phyloP scores from a whole-genome alignment of 2,113 vertebrate species.

The Spheniscus mendiculus region DNA sequence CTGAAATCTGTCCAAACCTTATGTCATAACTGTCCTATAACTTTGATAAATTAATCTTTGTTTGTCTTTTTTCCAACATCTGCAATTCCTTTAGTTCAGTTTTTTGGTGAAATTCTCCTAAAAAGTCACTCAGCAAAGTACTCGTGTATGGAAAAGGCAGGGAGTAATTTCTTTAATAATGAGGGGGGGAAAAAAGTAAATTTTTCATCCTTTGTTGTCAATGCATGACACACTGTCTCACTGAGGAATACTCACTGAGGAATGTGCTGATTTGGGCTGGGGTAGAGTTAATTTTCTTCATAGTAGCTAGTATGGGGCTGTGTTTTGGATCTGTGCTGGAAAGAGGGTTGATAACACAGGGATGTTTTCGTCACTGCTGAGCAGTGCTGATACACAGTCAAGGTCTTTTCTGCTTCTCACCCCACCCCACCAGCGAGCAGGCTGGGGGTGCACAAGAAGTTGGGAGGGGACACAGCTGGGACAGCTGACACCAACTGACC shows the following conservation, averaged over 20 bases:
- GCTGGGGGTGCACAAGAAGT: no score
- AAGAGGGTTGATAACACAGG: no score
- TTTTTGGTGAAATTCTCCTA: not conserved
- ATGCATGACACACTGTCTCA: not conserved
- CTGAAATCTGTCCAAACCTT: not conserved
- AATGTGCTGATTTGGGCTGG: no score
- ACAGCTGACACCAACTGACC: no score
- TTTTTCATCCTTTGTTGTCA: not conserved
- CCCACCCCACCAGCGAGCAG: no score
- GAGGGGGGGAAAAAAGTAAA: accelerated
- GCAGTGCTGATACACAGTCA: no score
- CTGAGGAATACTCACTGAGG: not conserved
- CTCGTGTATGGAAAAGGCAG: not conserved
- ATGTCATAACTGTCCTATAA: not conserved
- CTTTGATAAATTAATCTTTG: not conserved
- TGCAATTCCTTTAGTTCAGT: not conserved
- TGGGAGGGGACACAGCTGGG: no score
- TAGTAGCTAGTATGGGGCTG: no score
- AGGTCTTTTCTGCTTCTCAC: no score
- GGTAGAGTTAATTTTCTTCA: no score
- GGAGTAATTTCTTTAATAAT: not conserved
- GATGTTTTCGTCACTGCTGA: no score
- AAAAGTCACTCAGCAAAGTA: not conserved
- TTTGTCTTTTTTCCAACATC: not conserved
- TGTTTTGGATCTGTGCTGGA: no score